phyloP scores from a whole-genome alignment of 2,888 invertebrate genomes.

The Eurytoma californica region DNA sequence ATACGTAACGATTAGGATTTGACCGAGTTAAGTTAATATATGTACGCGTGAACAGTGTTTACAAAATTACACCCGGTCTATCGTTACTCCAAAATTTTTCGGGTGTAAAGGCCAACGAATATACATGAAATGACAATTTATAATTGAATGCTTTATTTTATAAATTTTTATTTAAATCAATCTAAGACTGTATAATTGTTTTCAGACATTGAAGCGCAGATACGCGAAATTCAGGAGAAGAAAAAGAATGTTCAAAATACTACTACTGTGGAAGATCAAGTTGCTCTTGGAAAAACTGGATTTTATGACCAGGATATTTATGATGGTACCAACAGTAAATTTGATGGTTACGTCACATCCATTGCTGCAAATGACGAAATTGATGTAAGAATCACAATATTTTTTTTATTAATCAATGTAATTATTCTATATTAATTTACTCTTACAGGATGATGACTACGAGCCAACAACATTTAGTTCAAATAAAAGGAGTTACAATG shows the following conservation, averaged over 20 bases:
- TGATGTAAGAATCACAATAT: conserved; percentile 77
- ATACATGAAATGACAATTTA: too few species aligned
- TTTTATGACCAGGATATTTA: conserved; percentile 95
- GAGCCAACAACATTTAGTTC: conserved; percentile 84
- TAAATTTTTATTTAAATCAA: not conserved
- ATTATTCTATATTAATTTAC: not conserved
- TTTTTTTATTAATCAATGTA: not conserved
- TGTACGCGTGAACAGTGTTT: too few species aligned
- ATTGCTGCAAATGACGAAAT: conserved; percentile 97
- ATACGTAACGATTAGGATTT: too few species aligned
- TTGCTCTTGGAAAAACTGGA: conserved; percentile 89
- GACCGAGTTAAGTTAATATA: too few species aligned
- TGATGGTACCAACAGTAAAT: conserved; percentile 87
- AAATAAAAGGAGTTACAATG: conserved; percentile 87
- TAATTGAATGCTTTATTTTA: too few species aligned
- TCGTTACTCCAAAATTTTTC: too few species aligned
- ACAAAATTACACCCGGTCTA: too few species aligned
- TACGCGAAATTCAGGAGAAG: conserved; percentile 91
- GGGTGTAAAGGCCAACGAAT: too few species aligned
- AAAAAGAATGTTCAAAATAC: conserved; percentile 85
- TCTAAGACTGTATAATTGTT: too few species aligned
- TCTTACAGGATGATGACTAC: conserved; percentile 87
- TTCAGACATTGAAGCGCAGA: conserved; percentile 95
- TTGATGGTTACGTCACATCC: conserved; percentile 96
- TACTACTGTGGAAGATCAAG: conserved; percentile 81